Percentiles rank a stretch among this genome's conserved stretches.
Evolutionary conservation across 2,888 invertebrate genomes (phyloP).

Genomic region (Drosophila acutilabella): DNA sequence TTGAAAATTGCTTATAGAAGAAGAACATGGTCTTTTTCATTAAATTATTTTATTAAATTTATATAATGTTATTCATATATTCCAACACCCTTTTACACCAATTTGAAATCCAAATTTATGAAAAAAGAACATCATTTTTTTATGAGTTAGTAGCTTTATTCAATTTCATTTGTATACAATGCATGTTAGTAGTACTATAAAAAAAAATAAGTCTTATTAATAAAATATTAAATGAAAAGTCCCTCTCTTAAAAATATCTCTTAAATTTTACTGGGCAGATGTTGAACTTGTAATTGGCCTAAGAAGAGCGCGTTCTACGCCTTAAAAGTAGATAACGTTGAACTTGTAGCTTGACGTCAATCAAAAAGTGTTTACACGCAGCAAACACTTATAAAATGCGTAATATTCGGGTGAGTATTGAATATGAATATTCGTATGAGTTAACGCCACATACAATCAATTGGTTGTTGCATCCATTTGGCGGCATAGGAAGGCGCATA

Average conservation of each 20-base stretch:
- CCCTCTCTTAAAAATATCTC: not conserved
- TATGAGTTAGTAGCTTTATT: not conserved
- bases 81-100: no score
- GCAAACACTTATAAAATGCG: not conserved
- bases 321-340: conserved; percentile 22
- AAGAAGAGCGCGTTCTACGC: conserved; percentile 59
- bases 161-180: not conserved
- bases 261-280: not conserved
- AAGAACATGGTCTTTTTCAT: no score
- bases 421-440: not conserved
- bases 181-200: not conserved
- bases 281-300: not conserved
- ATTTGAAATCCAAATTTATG: no score
- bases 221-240: not conserved
- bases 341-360: conserved; percentile 20
- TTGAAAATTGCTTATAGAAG: no score
- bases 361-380: conserved; percentile 3
- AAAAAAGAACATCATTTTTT: not conserved
- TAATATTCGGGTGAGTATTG: not conserved
- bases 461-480: conserved; percentile 51
- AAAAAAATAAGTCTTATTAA: not conserved
- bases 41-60: no score
- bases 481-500: conserved; percentile 30
- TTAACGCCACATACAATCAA: conserved; percentile 51
- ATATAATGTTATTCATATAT: no score